A percentile compares a stretch with the other conserved stretches of the same genome.
phyloP scores from a whole-genome alignment of 2,797 vertebrate genomes.

The Amblyopsis hoosieri region DNA sequence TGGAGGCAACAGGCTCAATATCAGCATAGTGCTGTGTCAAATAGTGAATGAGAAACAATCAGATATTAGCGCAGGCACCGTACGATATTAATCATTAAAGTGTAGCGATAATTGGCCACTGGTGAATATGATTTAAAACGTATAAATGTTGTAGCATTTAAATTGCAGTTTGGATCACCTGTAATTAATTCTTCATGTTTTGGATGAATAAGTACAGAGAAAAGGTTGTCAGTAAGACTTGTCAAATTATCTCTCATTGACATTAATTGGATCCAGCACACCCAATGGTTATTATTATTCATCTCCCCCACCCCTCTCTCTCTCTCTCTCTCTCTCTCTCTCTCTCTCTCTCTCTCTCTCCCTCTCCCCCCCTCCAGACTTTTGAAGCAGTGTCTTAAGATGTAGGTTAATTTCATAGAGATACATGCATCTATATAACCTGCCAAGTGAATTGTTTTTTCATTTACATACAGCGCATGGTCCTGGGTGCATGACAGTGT shows the following conservation, averaged over 20 bases:
- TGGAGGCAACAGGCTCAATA: neutral
- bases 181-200: constrained; percentile 65
- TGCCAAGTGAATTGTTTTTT: too few species aligned
- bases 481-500: too few species aligned
- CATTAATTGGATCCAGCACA: constrained; percentile 73
- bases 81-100: constrained; percentile 18
- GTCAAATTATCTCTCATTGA: constrained; percentile 68
- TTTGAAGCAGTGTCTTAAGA: too few species aligned
- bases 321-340: too few species aligned
- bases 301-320: neutral
- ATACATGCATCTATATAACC: too few species aligned
- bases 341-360: too few species aligned
- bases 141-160: constrained; percentile 47
- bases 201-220: constrained; percentile 63
- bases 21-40: neutral
- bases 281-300: constrained; percentile 58
- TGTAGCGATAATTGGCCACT: constrained; percentile 16
- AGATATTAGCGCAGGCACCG: neutral
- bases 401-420: too few species aligned
- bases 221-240: constrained; percentile 54
- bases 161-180: constrained; percentile 55
- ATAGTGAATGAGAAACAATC: neutral
- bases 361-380: too few species aligned
- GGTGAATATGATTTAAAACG: constrained; percentile 34
- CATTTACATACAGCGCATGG: too few species aligned